Evolutionary conservation across 1,140 invertebrate genomes (phyloP), one percentile per base, ranked within the genome.

Genomic region (Liolophura sinensis): DNA sequence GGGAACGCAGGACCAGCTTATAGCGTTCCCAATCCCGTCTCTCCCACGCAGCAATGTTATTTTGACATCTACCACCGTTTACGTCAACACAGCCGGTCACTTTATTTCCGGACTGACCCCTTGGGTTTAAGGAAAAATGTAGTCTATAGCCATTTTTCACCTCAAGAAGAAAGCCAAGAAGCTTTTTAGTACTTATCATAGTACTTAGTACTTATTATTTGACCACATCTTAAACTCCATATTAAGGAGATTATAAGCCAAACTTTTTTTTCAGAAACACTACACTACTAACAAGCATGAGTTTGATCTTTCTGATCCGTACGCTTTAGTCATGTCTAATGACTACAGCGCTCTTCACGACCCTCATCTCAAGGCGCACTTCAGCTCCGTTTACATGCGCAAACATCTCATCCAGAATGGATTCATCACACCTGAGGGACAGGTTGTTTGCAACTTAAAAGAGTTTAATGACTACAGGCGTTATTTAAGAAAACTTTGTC

Each of bases 401-500:
- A 64, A 64, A 7, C 73, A 71, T 24, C 63, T 78, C 22, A 50
- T 70, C 7, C 57, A 67, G 31, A 72, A 73, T 24, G 71, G 71
- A n/a, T 70, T 76, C 60, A 61, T 78, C 5, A 77, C 73, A 4
- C 24, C 62, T 1, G 54, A 69, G n/a, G 71, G 69, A 9, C 68
- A 73, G 47, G 66, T 78, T 31, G 62, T 73, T 9, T 78, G 76
- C 48, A 64, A 63, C 25, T 60, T 78, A n/a, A 73, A 74, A 49
- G 76, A 78, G 48, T 78, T 78, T 57, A 78, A 78, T 63, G 51
- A 72, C 31, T 78, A 73, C 64, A 62, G 75, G 20, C 61, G 60
- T 40, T 73, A 73, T 68, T 55, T 73, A 14, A 64, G 69, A 57
- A 60, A 65, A 49, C 65, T 71, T 15, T 64, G 54, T 27, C 60